Evolutionary conservation across 2,113 vertebrate genomes (phyloP), one percentile per base, ranked within the genome.

Genomic region (Xiphophorus hellerii): DNA sequence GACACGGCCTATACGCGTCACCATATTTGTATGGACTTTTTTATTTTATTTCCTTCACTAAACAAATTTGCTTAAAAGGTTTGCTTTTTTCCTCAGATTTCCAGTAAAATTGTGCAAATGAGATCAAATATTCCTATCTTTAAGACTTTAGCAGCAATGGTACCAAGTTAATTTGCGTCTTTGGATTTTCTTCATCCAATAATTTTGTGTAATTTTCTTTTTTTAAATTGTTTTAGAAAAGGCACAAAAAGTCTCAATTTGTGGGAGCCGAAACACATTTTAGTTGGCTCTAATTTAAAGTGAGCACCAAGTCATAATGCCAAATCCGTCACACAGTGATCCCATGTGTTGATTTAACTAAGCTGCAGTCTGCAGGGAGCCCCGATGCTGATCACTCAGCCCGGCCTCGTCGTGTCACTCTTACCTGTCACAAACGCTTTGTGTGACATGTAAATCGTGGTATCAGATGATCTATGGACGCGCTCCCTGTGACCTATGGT

Each of bases 401-500:
- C 48, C 73, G 3, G 62, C 1, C 14, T 33, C 17, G 51, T 0
- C 22, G 60, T 54, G 70, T 65, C 71, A 62, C 63, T 72, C 51
- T 63, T 4, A 62, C 65, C 71, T 77, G 74, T 27, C 80, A 72
- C 71, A 69, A n/a, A 22, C 62, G 62, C 48, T 84, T 63, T 68
- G 60, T 62, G 63, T 58, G 20, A 44, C 82, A 74, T 76, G 84
- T 83, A 86, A 81, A 86, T 64, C 22, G 60, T 71, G 60, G 58
- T 78, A 48, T 70, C 78, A 70, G 82, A 90, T 89, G 88, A 92
- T 89, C 42, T 76, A 88, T 85, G 77, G 84, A 76, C 62, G 65
- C 30, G 80, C 76, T 66, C 7, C 61, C 0, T 67, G 81, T 91
- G 90, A 91, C 92, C 90, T 90, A 87, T 89, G 78, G 80, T 71